Evolutionary conservation across 2,888 invertebrate genomes (phyloP).

Genomic region (Dolichomitus sp.): DNA sequence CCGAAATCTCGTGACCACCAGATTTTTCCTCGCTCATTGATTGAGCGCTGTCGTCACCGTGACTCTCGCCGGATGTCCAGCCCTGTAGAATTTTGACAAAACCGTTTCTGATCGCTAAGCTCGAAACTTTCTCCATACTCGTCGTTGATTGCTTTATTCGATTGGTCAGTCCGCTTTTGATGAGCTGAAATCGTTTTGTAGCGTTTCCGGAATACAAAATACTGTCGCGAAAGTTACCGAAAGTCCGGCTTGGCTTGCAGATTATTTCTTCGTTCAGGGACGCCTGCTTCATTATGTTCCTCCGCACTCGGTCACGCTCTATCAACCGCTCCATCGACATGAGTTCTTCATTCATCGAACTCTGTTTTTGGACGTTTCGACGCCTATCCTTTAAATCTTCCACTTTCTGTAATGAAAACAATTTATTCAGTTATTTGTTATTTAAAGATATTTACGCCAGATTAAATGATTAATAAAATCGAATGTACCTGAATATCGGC

Average conservation of each 20-base stretch:
- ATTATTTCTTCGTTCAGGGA: conserved; percentile 96
- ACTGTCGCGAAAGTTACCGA: conserved; percentile 91
- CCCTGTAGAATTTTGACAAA: conserved; percentile 95
- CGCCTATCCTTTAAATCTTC: conserved; percentile 71
- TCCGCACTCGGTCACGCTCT: conserved; percentile 93
- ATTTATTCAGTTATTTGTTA: background rate
- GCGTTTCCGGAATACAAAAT: conserved; percentile 91
- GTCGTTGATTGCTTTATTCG: conserved; percentile 94
- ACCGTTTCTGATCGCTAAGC: conserved; percentile 90
- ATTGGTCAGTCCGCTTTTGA: conserved; percentile 93
- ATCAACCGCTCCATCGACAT: conserved; percentile 95
- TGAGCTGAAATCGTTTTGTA: conserved; percentile 91
- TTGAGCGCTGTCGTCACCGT: conserved; percentile 10
- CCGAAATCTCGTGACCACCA: conserved; percentile 25
- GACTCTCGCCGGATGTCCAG: conserved; percentile 80
- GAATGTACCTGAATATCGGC: conserved; percentile 88
- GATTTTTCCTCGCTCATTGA: conserved; percentile 12
- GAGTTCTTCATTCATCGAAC: conserved; percentile 95
- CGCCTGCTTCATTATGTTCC: conserved; percentile 95
- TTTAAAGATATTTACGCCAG: background rate
- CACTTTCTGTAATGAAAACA: background rate
- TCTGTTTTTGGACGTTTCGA: conserved; percentile 92
- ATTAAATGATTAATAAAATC: background rate
- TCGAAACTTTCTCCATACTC: conserved; percentile 93
- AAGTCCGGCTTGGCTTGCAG: conserved; percentile 88